Percentiles rank a stretch among this genome's conserved stretches.
phyloP scores from a whole-genome alignment of 2,113 vertebrate genomes.

The Scatophagus argus region DNA sequence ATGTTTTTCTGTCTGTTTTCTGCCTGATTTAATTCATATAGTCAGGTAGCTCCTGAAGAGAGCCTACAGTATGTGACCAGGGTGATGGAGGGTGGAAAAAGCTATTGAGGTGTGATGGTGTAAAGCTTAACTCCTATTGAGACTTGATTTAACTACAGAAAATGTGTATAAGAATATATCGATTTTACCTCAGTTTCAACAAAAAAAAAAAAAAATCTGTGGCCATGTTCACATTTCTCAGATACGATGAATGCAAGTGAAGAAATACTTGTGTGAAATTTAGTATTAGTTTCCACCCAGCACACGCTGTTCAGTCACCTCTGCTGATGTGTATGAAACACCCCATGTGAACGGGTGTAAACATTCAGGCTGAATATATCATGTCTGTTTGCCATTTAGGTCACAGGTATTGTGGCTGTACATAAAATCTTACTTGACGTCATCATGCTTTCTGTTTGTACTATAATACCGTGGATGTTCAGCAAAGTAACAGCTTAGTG shows the following conservation, averaged over 20 bases:
- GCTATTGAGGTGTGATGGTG: constrained; percentile 31
- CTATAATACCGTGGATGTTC: constrained; percentile 76
- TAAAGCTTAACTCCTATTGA: constrained; percentile 56
- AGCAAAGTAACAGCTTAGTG: constrained; percentile 71
- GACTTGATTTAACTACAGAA: constrained; percentile 59
- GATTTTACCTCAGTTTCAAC: constrained; percentile 91
- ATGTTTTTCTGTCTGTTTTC: constrained; percentile 50
- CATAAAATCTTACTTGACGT: constrained; percentile 83
- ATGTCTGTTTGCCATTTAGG: constrained; percentile 51
- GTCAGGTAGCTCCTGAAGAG: constrained; percentile 50
- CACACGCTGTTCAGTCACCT: constrained; percentile 43
- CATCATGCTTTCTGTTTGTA: constrained; percentile 76
- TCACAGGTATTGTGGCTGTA: constrained; percentile 65
- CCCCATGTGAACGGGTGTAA: constrained; percentile 40
- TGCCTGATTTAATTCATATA: constrained; percentile 54
- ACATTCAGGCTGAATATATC: constrained; percentile 59
- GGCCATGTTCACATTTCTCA: constrained; percentile 58
- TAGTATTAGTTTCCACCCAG: constrained; percentile 66
- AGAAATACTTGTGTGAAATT: constrained; percentile 83
- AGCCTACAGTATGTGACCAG: constrained; percentile 56
- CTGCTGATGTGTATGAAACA: constrained; percentile 34
- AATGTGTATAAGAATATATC: constrained; percentile 35
- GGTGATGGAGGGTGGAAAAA: constrained; percentile 50
- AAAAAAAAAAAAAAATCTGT: constrained; percentile 44
- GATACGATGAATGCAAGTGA: constrained; percentile 56